Conservation (phyloP, 2,888 invertebrate genomes). For the Xylocampa areola region DNA sequence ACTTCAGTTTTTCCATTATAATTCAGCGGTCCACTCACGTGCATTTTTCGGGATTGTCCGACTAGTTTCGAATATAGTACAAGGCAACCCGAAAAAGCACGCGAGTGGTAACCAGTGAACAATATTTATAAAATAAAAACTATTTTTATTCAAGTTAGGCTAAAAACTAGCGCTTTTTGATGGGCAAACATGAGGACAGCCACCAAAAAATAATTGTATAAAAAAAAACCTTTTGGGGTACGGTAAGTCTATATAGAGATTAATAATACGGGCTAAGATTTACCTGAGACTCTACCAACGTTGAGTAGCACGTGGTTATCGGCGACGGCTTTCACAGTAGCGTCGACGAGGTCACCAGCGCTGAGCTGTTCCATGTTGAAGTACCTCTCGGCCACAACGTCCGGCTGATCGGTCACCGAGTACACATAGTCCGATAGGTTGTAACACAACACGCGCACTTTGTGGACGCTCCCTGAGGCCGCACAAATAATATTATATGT, state of each 20-base stretch:
- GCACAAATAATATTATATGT: neutral
- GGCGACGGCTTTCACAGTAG: conserved; percentile 81
- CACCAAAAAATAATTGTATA: neutral
- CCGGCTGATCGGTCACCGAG: conserved; percentile 91
- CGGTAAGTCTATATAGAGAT: no score
- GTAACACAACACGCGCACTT: conserved; percentile 91
- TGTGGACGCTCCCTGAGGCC: conserved; percentile 80
- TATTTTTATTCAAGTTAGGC: no score
- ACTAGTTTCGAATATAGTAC: no score
- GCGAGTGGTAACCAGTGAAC: no score
- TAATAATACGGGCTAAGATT: neutral
- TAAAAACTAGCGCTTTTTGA: no score
- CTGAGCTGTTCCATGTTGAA: conserved; percentile 87
- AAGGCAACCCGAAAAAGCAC: no score
- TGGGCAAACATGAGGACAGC: no score
- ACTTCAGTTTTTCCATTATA: no score
- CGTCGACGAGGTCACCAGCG: conserved; percentile 89
- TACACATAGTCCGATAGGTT: conserved; percentile 91
- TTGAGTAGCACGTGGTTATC: conserved; percentile 82
- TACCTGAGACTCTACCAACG: conserved; percentile 88
- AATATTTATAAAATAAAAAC: no score
- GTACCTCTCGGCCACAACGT: conserved; percentile 88
- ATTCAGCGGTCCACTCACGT: no score
- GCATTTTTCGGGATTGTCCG: no score
- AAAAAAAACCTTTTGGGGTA: no score